A percentile compares a stretch with the other conserved stretches of the same genome.
phyloP scores from a whole-genome alignment of 2,888 invertebrate genomes.

The Eupithecia exiguata region DNA sequence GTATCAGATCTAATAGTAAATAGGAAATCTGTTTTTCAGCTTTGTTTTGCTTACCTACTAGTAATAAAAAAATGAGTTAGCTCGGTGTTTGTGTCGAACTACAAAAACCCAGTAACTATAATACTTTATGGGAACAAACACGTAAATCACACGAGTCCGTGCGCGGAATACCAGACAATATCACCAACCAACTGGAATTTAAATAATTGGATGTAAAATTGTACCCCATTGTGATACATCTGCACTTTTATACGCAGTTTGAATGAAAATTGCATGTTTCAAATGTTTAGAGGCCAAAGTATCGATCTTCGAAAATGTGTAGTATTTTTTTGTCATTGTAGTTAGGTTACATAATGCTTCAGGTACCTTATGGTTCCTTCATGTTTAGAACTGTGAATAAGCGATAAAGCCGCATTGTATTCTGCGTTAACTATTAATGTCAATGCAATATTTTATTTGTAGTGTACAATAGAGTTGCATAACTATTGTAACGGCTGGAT shows the following conservation, averaged over 20 bases:
- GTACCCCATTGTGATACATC: constrained; percentile 22
- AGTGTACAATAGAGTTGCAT: no score
- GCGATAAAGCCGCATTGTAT: no score
- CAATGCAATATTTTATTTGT: no score
- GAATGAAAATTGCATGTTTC: constrained; percentile 6
- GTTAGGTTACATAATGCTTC: no score
- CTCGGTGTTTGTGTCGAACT: neutral
- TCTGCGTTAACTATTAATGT: no score
- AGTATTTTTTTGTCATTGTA: neutral
- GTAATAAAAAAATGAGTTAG: no score
- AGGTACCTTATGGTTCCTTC: no score
- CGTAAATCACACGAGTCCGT: constrained; percentile 13
- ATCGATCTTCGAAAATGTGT: neutral
- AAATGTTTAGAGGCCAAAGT: neutral
- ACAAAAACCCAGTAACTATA: neutral
- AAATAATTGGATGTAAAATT: constrained; percentile 33
- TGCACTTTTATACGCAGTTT: constrained; percentile 8
- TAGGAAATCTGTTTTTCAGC: no score
- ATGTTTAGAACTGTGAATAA: no score
- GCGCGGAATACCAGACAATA: constrained; percentile 19
- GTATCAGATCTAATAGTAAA: no score
- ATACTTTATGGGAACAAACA: neutral
- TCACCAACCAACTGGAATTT: constrained; percentile 14
- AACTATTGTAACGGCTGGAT: no score
- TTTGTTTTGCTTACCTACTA: no score